Evolutionary conservation across 2,113 vertebrate genomes (phyloP).

Genomic region (Gnathonemus echidnorhynchus): DNA sequence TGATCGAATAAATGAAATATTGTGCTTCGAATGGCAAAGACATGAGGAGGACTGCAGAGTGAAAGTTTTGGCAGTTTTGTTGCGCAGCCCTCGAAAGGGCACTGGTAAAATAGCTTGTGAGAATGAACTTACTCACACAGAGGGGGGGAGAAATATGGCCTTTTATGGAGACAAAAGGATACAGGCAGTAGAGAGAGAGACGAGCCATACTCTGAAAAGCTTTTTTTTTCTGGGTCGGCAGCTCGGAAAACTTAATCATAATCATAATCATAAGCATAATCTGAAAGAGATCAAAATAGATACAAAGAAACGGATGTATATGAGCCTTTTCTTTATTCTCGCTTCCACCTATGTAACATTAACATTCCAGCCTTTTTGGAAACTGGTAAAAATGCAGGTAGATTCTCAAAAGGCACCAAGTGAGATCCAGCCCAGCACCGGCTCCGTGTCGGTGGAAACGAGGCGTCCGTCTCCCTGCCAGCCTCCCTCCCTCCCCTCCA

Average conservation of each 20-base stretch:
- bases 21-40: not conserved
- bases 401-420: not conserved
- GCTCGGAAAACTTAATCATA: not conserved
- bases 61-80: not conserved
- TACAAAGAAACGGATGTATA: not conserved
- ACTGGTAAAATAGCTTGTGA: not conserved
- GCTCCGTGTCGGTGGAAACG: not conserved
- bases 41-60: not conserved
- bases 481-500: not conserved
- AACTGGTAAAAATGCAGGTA: not conserved
- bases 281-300: not conserved
- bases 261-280: too few species aligned
- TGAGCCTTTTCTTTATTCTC: not conserved
- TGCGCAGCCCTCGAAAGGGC: not conserved
- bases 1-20: not conserved
- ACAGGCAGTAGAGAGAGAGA: not conserved
- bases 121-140: not conserved
- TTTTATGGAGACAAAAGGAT: not conserved
- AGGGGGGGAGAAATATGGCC: not conserved
- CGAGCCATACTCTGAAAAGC: not conserved
- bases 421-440: not conserved
- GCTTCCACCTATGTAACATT: not conserved
- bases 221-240: not conserved
- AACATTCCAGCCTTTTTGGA: not conserved
- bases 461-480: not conserved